Conservation (phyloP, 1,140 invertebrate genomes). For the Megathymus violae region DNA sequence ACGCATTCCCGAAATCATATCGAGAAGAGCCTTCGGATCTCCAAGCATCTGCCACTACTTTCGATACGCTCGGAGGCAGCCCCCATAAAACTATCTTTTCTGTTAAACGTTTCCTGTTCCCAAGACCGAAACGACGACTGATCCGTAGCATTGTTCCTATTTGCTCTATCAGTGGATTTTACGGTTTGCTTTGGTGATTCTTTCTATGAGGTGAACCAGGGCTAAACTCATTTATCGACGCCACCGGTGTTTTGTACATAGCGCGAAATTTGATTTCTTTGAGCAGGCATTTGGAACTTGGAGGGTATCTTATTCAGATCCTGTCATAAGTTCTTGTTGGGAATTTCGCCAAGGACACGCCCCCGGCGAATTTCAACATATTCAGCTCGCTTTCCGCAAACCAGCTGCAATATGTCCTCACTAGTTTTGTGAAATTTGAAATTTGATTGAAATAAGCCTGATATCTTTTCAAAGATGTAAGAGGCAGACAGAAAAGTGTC, state of each 20-base stretch:
- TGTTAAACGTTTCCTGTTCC: neutral
- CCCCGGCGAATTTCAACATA: conserved; percentile 33
- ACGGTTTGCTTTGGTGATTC: no score
- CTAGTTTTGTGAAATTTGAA: no score
- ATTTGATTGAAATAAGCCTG: conserved; percentile 15
- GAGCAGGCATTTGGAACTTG: conserved; percentile 12
- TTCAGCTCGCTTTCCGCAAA: no score
- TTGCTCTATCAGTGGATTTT: neutral
- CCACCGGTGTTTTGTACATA: conserved; percentile 21
- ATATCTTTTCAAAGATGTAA: conserved; percentile 27
- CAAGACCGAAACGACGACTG: neutral
- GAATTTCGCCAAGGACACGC: no score
- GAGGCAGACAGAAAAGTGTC: conserved; percentile 1
- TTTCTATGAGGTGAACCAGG: neutral
- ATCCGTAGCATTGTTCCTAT: neutral
- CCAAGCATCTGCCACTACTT: no score
- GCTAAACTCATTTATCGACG: conserved; percentile 19
- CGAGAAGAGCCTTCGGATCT: no score
- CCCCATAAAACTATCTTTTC: neutral
- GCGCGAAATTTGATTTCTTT: neutral
- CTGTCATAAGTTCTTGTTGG: conserved; percentile 8
- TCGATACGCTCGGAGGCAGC: no score
- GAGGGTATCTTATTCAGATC: conserved; percentile 20
- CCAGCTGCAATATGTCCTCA: no score
- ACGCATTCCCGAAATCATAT: no score